Evolutionary conservation across 2,888 invertebrate genomes (phyloP), one percentile per base, ranked within the genome.

Genomic region (Cheilosia vernalis): DNA sequence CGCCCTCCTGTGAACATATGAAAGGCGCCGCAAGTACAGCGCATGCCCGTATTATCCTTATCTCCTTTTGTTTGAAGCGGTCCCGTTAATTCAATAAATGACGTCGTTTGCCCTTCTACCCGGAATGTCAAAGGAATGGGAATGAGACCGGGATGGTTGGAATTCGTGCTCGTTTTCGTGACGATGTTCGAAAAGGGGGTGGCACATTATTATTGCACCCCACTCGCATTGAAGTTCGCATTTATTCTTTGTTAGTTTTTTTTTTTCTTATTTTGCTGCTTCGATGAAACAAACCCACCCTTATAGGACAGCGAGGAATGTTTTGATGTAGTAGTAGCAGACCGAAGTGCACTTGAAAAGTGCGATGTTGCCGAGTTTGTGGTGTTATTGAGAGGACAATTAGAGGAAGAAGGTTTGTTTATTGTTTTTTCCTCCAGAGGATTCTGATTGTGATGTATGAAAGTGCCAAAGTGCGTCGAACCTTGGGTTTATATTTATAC

Each of bases 11-110:
- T 24, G 19, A 73, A 51, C 51, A 83, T 83, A 83, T 73, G 74
- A 69, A 84, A 74, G 84, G 84, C 84, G 84, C 84, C 84, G 55
- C 13, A 13, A 55, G n/a, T 47, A 42, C 24, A 64, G 80, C 84
- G 84, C 84, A 84, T 84, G 84, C 74, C 69, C 83, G 27, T 40
- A 80, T 80, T 84, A 80, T 84, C 70, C 80, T 80, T 84, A 84
- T 84, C 80, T 74, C 40, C 74, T 70, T 56, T 80, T 69, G 53
- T 78, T 70, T 40, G 64, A 64, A 64, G 58, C 60, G 5, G 21
- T 24, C 66, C 73, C 80, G 84, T 64, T 84, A 80, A 84, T 80
- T 84, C 70, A 80, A 84, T 84, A 84, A 80, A 70, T 76, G 74
- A 84, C 79, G 63, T 79, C 84, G 80, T 76, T 84, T 74, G 74